phyloP scores from a whole-genome alignment of 2,113 vertebrate species.

The Corapipo altera region DNA sequence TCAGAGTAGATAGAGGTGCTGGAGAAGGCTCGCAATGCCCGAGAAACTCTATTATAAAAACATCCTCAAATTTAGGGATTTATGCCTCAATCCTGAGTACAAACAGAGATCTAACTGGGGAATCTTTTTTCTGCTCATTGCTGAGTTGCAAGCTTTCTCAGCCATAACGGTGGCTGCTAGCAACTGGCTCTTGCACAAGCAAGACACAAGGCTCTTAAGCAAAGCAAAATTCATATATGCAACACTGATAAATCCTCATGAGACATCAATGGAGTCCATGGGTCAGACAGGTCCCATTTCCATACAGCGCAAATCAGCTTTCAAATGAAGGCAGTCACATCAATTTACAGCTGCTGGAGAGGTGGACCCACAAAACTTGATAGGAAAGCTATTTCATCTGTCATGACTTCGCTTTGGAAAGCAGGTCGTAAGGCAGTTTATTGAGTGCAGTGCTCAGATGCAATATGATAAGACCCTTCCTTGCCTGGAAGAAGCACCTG shows the following conservation, averaged over 20 bases:
- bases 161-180: neutral
- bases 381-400: neutral
- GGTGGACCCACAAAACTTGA: neutral
- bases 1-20: neutral
- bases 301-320: neutral
- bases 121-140: neutral
- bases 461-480: neutral
- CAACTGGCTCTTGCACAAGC: neutral
- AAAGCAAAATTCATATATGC: neutral
- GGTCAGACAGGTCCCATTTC: neutral
- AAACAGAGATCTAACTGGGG: neutral
- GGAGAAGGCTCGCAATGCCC: neutral
- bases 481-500: constrained; percentile 27
- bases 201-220: neutral
- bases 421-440: neutral
- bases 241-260: neutral
- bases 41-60: neutral
- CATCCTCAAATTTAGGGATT: neutral
- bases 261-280: accelerated
- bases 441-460: neutral
- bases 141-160: neutral
- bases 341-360: neutral
- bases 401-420: neutral
- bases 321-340: neutral
- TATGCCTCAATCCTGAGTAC: neutral